phyloP scores from a whole-genome alignment of 2,888 invertebrate species.

The Auanema sp. region DNA sequence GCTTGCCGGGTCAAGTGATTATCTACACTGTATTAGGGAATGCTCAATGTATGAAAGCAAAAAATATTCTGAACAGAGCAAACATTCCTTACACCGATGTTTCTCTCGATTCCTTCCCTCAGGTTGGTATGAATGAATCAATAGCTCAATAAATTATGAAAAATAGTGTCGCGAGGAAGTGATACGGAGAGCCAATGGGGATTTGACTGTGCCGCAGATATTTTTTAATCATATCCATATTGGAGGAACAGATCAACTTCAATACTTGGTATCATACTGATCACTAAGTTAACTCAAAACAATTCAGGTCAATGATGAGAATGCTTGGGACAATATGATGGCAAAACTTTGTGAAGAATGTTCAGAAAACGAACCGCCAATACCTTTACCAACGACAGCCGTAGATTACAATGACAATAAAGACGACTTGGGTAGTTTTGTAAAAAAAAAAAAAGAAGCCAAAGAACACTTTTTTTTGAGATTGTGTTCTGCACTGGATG shows the following conservation, averaged over 20 bases:
- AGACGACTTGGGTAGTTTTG: slow-evolving; percentile 9
- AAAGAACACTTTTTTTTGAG: slow-evolving; percentile 14
- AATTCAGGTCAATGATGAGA: slow-evolving; percentile 27
- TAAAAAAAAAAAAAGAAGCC: neutral
- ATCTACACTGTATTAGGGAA: slow-evolving; percentile 34
- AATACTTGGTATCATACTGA: slow-evolving; percentile 58
- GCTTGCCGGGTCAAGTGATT: slow-evolving; percentile 26
- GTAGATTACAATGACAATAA: slow-evolving; percentile 29
- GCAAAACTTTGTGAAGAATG: slow-evolving; percentile 52
- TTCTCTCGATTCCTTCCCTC: slow-evolving; percentile 64
- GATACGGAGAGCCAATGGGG: slow-evolving; percentile 57
- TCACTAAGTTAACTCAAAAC: neutral
- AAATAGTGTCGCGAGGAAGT: slow-evolving; percentile 56
- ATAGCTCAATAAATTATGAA: neutral
- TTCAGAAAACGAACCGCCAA: slow-evolving; percentile 23
- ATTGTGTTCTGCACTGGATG: slow-evolving; percentile 29
- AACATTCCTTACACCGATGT: slow-evolving; percentile 65
- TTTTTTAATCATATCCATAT: slow-evolving; percentile 66
- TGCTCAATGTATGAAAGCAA: slow-evolving; percentile 30
- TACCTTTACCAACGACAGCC: slow-evolving; percentile 31
- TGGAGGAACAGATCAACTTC: slow-evolving; percentile 65
- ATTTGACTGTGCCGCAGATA: slow-evolving; percentile 65
- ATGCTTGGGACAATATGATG: slow-evolving; percentile 49
- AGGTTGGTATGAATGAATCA: slow-evolving; percentile 37
- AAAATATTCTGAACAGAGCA: slow-evolving; percentile 24